A percentile compares a stretch with the other conserved stretches of the same genome.
Conservation (phyloP, 2,797 vertebrate species). For the Neomorphus geoffroyi region DNA sequence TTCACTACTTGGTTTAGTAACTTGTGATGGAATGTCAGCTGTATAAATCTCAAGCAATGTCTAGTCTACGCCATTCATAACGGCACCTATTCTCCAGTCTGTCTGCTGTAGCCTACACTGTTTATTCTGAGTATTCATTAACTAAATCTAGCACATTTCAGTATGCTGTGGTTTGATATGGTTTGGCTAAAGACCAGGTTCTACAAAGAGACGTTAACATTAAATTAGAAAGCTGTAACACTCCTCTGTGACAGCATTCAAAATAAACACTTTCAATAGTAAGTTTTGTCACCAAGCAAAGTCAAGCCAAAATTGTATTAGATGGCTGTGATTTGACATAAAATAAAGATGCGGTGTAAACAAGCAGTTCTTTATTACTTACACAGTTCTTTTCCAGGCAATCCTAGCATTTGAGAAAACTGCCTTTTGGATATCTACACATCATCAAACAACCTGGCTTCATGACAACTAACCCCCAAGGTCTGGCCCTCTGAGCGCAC, state of each 20-base stretch:
- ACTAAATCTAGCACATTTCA: not conserved
- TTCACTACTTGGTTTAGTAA: not conserved
- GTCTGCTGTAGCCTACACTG: not conserved
- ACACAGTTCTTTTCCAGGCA: not conserved
- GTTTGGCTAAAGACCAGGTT: not conserved
- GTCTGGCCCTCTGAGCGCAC: not conserved
- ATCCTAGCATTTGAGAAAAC: not conserved
- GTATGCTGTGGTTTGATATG: not conserved
- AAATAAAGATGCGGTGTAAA: not conserved
- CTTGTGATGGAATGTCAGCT: not conserved
- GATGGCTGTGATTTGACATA: not conserved
- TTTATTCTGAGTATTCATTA: not conserved
- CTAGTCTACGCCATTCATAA: not conserved
- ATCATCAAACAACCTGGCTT: not conserved
- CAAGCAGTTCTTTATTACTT: not conserved
- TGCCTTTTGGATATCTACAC: not conserved
- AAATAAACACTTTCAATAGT: not conserved
- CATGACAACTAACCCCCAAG: accelerated
- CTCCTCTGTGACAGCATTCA: not conserved
- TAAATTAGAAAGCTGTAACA: not conserved
- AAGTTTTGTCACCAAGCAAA: not conserved
- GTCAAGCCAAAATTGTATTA: not conserved
- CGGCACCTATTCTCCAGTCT: not conserved
- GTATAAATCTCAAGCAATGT: not conserved
- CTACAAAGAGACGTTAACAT: not conserved